Conservation (phyloP, 1,140 invertebrate genomes). For the Eurytemora carolleeae region DNA sequence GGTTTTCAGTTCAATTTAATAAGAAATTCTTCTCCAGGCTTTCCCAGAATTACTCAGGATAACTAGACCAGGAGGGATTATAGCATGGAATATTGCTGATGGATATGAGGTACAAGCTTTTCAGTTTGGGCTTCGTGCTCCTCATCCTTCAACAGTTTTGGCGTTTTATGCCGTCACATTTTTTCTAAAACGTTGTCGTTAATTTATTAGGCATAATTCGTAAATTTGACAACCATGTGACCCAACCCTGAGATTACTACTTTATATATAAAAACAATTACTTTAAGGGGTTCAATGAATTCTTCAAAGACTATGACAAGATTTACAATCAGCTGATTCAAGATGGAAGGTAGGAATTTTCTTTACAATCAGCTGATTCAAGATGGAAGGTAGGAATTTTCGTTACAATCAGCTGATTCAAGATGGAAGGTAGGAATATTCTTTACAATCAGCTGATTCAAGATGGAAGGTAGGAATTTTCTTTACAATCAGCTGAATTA, state of each 20-base stretch:
- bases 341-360: too few species aligned
- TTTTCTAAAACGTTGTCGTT: too few species aligned
- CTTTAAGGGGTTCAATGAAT: conserved; percentile 2
- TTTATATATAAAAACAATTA: neutral
- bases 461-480: too few species aligned
- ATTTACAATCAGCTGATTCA: neutral
- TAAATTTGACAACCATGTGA: neutral
- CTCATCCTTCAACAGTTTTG: too few species aligned
- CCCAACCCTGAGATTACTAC: neutral
- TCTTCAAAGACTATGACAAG: neutral
- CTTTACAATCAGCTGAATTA: too few species aligned
- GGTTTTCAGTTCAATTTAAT: too few species aligned
- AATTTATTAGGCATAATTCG: neutral
- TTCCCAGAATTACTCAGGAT: neutral
- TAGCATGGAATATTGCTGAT: conserved; percentile 5
- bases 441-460: too few species aligned
- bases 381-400: neutral
- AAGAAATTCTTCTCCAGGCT: neutral
- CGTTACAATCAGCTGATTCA: neutral
- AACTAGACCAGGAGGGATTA: neutral
- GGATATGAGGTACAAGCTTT: neutral
- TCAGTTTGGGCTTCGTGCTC: too few species aligned
- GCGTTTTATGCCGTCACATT: too few species aligned
- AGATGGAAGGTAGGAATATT: too few species aligned
- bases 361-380: neutral